Conservation (phyloP, 2,888 invertebrate species). For the Galeruca laticollis region DNA sequence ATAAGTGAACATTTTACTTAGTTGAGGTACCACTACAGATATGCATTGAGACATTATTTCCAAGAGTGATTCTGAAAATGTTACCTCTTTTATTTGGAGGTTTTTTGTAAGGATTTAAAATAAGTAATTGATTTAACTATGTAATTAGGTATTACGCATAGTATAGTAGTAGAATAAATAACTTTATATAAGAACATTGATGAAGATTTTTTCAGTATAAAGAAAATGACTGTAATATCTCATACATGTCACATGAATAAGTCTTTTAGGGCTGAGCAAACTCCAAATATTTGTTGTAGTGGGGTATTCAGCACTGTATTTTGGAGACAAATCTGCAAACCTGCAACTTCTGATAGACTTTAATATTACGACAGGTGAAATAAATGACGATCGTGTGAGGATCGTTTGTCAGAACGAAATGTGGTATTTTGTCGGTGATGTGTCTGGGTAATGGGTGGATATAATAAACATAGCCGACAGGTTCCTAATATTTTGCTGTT, state of each 20-base stretch:
- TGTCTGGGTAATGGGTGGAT: constrained; percentile 28
- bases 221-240: background rate
- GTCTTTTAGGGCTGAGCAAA: background rate
- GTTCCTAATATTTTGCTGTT: background rate
- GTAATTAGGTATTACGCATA: too few species aligned
- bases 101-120: too few species aligned
- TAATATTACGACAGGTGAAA: constrained; percentile 61
- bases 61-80: too few species aligned
- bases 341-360: constrained; percentile 62
- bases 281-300: constrained; percentile 22
- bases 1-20: too few species aligned
- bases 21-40: too few species aligned
- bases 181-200: too few species aligned
- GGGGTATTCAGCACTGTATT: constrained; percentile 57
- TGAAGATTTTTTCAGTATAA: too few species aligned
- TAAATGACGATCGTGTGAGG: constrained; percentile 56
- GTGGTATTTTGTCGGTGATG: constrained; percentile 38
- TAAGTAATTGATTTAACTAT: too few species aligned
- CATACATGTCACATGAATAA: background rate
- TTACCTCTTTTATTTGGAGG: too few species aligned
- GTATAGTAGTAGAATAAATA: too few species aligned
- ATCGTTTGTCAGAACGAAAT: constrained; percentile 59
- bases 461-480: constrained; percentile 32
- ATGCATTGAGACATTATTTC: too few species aligned
- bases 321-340: constrained; percentile 60